phyloP scores from a whole-genome alignment of 2,888 invertebrate genomes.

The Caenorhabditis auriculariae region DNA sequence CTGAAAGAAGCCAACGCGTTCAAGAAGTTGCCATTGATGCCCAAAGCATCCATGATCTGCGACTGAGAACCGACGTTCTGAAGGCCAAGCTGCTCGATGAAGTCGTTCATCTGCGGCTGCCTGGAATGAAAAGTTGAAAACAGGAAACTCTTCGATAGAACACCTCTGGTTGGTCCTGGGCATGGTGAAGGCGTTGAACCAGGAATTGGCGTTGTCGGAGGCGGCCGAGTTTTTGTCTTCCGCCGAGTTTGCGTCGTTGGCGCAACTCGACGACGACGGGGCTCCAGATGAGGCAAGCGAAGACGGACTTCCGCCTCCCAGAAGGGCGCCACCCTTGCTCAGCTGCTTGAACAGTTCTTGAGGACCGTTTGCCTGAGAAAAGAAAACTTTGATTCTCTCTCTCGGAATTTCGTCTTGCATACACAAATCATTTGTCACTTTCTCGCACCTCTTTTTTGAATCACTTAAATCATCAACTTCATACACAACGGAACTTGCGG shows the following conservation, averaged over 20 bases:
- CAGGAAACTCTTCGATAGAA: background rate
- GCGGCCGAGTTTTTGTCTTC: background rate
- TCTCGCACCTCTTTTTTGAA: no score
- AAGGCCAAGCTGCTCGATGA: background rate
- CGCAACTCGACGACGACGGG: slow-evolving; percentile 14
- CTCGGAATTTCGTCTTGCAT: no score
- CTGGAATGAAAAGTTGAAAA: background rate
- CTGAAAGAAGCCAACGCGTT: no score
- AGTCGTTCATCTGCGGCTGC: background rate
- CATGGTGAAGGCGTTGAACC: background rate
- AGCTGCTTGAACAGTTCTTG: slow-evolving; percentile 16
- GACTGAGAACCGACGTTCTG: background rate
- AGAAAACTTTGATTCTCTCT: background rate
- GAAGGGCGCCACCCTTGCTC: slow-evolving; percentile 20
- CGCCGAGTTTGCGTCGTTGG: slow-evolving; percentile 12
- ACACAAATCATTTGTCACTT: no score
- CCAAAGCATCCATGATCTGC: background rate
- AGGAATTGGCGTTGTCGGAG: no score
- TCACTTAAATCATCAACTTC: no score
- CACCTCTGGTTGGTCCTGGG: background rate
- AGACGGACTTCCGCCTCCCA: slow-evolving; percentile 22
- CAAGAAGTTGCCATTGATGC: background rate
- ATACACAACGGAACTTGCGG: no score
- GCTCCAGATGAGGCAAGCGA: slow-evolving; percentile 24
- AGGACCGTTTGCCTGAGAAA: slow-evolving; percentile 17